phyloP scores from a whole-genome alignment of 2,113 vertebrate genomes.

The Urocitellus parryii region DNA sequence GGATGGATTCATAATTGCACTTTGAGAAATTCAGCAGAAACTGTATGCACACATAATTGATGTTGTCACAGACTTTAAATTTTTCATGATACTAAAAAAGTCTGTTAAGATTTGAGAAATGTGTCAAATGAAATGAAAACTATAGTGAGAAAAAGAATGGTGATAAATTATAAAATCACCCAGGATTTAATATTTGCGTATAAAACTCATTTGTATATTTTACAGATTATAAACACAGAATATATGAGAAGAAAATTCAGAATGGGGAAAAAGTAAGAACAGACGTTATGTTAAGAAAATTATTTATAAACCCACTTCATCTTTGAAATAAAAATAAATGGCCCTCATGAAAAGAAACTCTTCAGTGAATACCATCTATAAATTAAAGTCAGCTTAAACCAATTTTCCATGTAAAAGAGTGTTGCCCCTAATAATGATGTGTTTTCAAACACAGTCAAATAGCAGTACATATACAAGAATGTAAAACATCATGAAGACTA shows the following conservation, averaged over 20 bases:
- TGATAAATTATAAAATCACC: constrained; percentile 26
- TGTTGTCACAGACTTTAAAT: not conserved
- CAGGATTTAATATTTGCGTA: constrained; percentile 22
- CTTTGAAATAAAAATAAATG: constrained; percentile 59
- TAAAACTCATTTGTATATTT: not conserved
- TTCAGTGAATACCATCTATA: not conserved
- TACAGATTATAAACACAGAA: not conserved
- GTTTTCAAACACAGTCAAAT: not conserved
- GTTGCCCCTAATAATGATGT: not conserved
- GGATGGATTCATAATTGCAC: not conserved
- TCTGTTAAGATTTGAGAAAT: not conserved
- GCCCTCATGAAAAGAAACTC: not conserved
- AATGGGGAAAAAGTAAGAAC: constrained; percentile 22
- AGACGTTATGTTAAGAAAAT: constrained; percentile 42
- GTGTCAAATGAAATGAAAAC: constrained; percentile 29
- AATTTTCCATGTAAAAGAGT: constrained; percentile 30
- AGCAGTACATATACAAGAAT: not conserved
- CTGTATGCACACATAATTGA: not conserved
- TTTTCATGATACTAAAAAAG: not conserved
- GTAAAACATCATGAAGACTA: not conserved
- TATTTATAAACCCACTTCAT: constrained; percentile 20
- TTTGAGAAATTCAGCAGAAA: constrained; percentile 23
- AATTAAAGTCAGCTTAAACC: constrained; percentile 19
- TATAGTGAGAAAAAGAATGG: constrained; percentile 38
- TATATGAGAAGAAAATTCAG: not conserved